Evolutionary conservation across 2,888 invertebrate genomes (phyloP), one percentile per base, ranked within the genome.

Genomic region (Chaetogeoica ovagalla): DNA sequence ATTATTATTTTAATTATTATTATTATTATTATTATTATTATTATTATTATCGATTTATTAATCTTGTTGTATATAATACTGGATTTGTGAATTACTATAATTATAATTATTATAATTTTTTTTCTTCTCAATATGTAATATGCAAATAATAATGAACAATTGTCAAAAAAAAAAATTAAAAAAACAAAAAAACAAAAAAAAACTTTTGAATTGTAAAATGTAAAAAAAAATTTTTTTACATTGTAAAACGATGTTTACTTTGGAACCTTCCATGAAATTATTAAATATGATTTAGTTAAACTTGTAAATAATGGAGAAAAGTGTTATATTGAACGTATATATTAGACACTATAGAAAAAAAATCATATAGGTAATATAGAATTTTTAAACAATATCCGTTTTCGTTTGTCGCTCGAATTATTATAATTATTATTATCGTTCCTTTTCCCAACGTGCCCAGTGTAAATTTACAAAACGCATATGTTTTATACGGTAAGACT

Each of bases 341-440:
- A 23, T 71, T 79, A 79, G 79, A 79, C 52, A 70, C 63, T 79
- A 71, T n/a, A n/a, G n/a, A n/a, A 63, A 71, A 63, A 68, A 55
- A 79, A 71, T 71, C n/a, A 59, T 79, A 71, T 79, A 79, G 79
- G 71, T 70, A 79, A 79, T 79, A 79, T 79, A 79, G 79, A 71
- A 79, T 71, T 79, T 79, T 71, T 71, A 79, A 79, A 79, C 70
- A 71, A 71, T 55, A 71, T 55, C 19, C 19, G 19, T 43, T 66
- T 66, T 43, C n/a, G 39, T 65, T 21, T 9, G 30, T 30, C 30
- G 30, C 19, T 5, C 13, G 21, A 43, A 21, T 66, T 66, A 43
- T 43, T 43, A 48, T 66, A 43, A 11, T 43, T 1, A 13, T 48
- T 48, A 15, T 43, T 11, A 13, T 48, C 48, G 48, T 48, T 48